These are phyloP conservation scores for Grammomys surdaster DNA, from an alignment of 2,113 vertebrate species.

Conservation along the genomic window DNA sequence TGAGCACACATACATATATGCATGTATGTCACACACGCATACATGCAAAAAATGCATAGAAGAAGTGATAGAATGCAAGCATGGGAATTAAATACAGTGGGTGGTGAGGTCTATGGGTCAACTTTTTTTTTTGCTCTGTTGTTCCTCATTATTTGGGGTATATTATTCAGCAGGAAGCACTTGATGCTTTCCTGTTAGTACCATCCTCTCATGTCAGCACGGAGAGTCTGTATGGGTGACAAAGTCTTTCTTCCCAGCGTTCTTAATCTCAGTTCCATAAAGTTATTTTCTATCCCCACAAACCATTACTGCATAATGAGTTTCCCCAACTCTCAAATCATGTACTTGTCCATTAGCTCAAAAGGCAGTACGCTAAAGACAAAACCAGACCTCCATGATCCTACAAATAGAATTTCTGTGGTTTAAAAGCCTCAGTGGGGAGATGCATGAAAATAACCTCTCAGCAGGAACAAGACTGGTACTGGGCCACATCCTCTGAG, in stretches of 20 bases:
- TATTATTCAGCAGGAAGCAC: not conserved
- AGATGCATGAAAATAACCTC: slow-evolving; percentile 73
- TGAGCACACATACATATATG: not conserved
- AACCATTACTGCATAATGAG: not conserved
- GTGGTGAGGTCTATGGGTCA: not conserved
- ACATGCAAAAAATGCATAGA: not conserved
- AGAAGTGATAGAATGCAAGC: not conserved
- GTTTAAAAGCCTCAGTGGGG: slow-evolving; percentile 76
- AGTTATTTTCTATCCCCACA: slow-evolving; percentile 11
- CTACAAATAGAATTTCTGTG: slow-evolving; percentile 66
- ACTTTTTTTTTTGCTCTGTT: fast-evolving
- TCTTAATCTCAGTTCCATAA: not conserved
- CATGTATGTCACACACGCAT: not conserved
- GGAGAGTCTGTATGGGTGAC: not conserved
- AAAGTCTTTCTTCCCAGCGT: not conserved
- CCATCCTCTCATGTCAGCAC: not conserved
- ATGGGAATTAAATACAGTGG: not conserved
- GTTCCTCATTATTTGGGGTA: not conserved
- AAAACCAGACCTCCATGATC: slow-evolving; percentile 64
- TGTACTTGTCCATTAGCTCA: slow-evolving; percentile 22
- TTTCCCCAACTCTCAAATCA: slow-evolving; percentile 49
- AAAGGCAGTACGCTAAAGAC: slow-evolving; percentile 68
- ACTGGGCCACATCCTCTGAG: slow-evolving; percentile 64
- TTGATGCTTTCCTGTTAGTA: fast-evolving
- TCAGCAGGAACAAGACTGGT: slow-evolving; percentile 64